Percentiles rank a stretch among this genome's conserved stretches.
Conservation (phyloP, 2,113 vertebrate species). For the Telmatochromis brichardi region DNA sequence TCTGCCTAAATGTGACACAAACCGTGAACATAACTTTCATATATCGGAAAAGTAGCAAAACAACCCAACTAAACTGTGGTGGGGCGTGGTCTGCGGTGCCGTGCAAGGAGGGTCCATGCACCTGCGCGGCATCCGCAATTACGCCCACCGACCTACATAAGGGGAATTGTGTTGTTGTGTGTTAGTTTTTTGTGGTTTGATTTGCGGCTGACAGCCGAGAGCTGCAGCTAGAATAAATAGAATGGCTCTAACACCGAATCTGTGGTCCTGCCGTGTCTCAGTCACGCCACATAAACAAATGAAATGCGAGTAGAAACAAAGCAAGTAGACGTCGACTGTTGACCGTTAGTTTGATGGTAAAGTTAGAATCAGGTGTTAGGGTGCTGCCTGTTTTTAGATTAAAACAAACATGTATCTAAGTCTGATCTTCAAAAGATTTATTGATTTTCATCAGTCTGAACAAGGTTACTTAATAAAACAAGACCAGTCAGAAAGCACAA, state of each 20-base stretch:
- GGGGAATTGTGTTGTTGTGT: background rate
- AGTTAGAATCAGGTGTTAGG: background rate
- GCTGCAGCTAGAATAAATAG: background rate
- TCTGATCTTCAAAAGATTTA: background rate
- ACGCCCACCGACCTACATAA: background rate
- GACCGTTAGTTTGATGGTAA: background rate
- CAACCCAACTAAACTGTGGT: background rate
- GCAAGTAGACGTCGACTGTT: background rate
- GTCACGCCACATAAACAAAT: background rate
- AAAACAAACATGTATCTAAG: background rate
- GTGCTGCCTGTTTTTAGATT: background rate
- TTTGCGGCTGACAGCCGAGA: background rate
- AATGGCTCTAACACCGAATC: background rate
- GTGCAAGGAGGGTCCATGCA: background rate
- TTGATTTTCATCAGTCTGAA: background rate
- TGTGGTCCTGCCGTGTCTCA: background rate
- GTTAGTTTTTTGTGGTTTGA: background rate
- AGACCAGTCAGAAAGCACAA: background rate
- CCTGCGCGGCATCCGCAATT: fast-evolving
- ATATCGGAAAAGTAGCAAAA: background rate
- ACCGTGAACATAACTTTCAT: background rate
- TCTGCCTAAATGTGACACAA: background rate
- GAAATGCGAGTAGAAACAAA: background rate
- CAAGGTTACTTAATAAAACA: background rate
- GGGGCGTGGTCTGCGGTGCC: background rate